phyloP scores from a whole-genome alignment of 1,140 invertebrate genomes.

The Apis laboriosa region DNA sequence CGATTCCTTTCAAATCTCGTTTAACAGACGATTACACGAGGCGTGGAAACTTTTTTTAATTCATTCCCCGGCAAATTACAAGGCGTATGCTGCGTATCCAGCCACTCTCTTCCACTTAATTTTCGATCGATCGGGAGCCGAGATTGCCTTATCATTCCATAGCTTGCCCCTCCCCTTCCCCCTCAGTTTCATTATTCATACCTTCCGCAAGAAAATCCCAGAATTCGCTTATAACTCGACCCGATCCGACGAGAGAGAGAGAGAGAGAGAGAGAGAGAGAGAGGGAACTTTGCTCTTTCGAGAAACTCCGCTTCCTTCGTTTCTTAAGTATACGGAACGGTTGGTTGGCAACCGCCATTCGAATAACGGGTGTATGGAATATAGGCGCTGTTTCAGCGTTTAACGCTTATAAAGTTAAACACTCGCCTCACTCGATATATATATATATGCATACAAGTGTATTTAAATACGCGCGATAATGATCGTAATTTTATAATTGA shows the following conservation, averaged over 20 bases:
- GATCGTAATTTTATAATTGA: conserved; percentile 37
- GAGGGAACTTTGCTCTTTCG: conserved; percentile 31
- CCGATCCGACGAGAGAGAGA: background rate
- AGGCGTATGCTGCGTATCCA: conserved; percentile 12
- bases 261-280: background rate
- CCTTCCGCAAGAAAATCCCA: conserved; percentile 39
- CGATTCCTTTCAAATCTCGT: background rate
- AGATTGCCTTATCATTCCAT: conserved; percentile 45
- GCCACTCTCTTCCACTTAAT: conserved; percentile 33
- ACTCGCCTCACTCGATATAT: conserved; percentile 9
- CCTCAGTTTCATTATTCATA: conserved; percentile 44
- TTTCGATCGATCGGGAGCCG: conserved; percentile 37
- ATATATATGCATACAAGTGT: too few species aligned
- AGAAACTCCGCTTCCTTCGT: background rate
- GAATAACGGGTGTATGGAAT: conserved; percentile 3
- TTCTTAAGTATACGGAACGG: conserved; percentile 41
- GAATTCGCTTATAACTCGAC: conserved; percentile 39
- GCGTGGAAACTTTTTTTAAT: conserved; percentile 41
- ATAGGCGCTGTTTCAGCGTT: conserved; percentile 38
- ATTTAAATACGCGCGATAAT: conserved; percentile 37
- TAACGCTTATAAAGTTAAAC: conserved; percentile 47
- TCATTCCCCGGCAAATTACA: conserved; percentile 26
- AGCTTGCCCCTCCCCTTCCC: background rate
- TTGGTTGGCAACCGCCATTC: conserved; percentile 26
- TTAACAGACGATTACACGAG: conserved; percentile 11